These are phyloP conservation scores for Bujurquina vittata DNA, from an alignment of 2,113 vertebrate genomes.

Conservation along the genomic window DNA sequence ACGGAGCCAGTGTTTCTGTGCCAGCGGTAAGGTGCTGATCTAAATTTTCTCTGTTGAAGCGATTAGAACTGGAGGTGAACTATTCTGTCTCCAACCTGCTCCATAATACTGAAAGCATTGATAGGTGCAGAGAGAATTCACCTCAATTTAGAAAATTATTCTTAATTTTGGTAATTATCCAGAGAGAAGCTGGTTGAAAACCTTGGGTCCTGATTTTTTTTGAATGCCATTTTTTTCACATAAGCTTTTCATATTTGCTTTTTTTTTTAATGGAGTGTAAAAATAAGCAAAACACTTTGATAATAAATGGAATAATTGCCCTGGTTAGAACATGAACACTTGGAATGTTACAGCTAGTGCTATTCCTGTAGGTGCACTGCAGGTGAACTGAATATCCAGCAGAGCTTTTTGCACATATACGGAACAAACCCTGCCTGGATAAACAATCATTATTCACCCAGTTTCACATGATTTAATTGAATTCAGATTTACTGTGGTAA, in stretches of 20 bases:
- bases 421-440: conserved; percentile 31
- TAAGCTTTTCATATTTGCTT: neutral
- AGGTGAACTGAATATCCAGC: neutral
- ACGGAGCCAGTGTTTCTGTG: neutral
- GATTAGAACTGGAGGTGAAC: conserved; percentile 24
- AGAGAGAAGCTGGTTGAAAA: conserved; percentile 35
- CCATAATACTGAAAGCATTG: conserved; percentile 10
- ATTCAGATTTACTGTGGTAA: conserved; percentile 35
- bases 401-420: neutral
- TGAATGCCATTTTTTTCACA: conserved; percentile 10
- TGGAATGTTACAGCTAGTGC: neutral
- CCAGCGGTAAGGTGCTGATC: conserved; percentile 21
- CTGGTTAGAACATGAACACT: neutral
- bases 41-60: conserved; percentile 49
- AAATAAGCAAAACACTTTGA: conserved; percentile 1
- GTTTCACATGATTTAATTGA: neutral
- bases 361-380: neutral
- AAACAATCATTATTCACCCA: neutral
- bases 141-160: conserved; percentile 38
- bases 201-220: conserved; percentile 23
- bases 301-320: conserved; percentile 21
- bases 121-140: neutral
- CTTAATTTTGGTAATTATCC: conserved; percentile 24
- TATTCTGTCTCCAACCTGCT: conserved; percentile 24
- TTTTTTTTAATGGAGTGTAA: conserved; percentile 8